Percentiles rank a stretch among this genome's conserved stretches.
Conservation (phyloP, 2,797 vertebrate genomes). For the Rhinatrema bivittatum region DNA sequence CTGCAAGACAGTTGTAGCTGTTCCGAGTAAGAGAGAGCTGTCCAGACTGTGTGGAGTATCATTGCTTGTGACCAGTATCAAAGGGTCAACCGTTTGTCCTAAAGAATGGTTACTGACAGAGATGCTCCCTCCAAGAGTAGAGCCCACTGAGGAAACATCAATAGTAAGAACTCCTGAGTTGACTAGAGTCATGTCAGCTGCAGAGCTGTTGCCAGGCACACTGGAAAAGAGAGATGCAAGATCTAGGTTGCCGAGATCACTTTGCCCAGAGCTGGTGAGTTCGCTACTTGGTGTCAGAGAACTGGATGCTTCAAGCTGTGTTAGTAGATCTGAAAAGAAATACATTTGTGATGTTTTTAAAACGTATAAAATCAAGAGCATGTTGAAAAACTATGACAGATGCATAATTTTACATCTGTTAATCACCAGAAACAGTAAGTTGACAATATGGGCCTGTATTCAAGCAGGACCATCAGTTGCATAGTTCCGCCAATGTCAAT, state of each 20-base stretch:
- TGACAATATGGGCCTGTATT: no score
- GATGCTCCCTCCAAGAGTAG: constrained; percentile 56
- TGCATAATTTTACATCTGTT: no score
- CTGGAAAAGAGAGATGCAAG: constrained; percentile 84
- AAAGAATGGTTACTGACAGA: constrained; percentile 43
- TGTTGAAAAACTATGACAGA: no score
- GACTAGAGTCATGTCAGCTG: constrained; percentile 76
- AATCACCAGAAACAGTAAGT: no score
- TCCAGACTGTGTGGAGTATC: constrained; percentile 74
- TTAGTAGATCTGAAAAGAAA: constrained; percentile 71
- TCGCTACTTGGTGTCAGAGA: constrained; percentile 85
- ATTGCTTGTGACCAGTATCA: constrained; percentile 70
- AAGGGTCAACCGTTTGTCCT: constrained; percentile 73
- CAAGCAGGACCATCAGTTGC: no score
- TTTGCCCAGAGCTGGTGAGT: constrained; percentile 72
- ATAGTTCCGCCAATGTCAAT: no score
- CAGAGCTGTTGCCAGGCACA: constrained; percentile 48
- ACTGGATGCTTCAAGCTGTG: constrained; percentile 75
- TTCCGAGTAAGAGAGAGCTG: constrained; percentile 59
- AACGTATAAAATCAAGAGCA: no score
- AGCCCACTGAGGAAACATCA: constrained; percentile 73
- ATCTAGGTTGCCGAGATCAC: constrained; percentile 79
- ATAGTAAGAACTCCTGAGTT: constrained; percentile 86
- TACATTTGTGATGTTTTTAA: no score
- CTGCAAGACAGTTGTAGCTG: constrained; percentile 62